Percentiles rank a stretch among this genome's conserved stretches.
Conservation (phyloP, 1,140 invertebrate species). For the Drosophila athabasca region DNA sequence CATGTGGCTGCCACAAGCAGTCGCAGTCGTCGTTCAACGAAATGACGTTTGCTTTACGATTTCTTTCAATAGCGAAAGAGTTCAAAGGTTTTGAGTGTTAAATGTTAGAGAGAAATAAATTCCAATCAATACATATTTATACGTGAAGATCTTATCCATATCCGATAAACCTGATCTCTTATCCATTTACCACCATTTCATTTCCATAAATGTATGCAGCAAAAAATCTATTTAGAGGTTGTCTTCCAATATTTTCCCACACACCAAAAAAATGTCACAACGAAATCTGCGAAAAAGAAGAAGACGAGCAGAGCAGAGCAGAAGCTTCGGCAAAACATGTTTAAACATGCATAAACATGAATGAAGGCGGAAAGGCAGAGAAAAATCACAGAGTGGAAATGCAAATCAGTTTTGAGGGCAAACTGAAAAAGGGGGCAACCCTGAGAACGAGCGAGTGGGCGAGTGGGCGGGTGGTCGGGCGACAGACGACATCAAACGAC, state of each 20-base stretch:
- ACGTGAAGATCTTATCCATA: too few relatives aligned
- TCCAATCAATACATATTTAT: constrained; percentile 41
- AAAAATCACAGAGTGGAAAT: constrained; percentile 53
- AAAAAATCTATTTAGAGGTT: too few relatives aligned
- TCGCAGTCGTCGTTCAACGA: too few relatives aligned
- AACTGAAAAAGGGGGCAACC: constrained; percentile 27
- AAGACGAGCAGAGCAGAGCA: constrained; percentile 30
- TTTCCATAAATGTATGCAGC: too few relatives aligned
- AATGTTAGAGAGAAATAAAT: too few relatives aligned
- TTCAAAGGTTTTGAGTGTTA: too few relatives aligned
- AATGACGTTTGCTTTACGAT: too few relatives aligned
- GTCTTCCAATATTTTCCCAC: constrained; percentile 64
- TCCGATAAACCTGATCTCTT: constrained; percentile 19
- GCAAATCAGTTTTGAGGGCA: constrained; percentile 57
- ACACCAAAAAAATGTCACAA: constrained; percentile 55
- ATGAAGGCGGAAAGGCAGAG: constrained; percentile 29
- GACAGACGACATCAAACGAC: too few relatives aligned
- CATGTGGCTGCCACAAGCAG: constrained; percentile 36
- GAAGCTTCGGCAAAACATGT: constrained; percentile 77
- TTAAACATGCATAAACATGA: constrained; percentile 70
- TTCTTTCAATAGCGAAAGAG: too few relatives aligned
- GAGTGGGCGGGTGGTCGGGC: constrained; percentile 55
- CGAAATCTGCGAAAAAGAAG: constrained; percentile 19
- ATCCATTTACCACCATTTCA: too few relatives aligned
- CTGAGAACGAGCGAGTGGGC: constrained; percentile 54